Evolutionary conservation across 1,140 invertebrate genomes (phyloP).

Genomic region (Doryteuthis pealeii): DNA sequence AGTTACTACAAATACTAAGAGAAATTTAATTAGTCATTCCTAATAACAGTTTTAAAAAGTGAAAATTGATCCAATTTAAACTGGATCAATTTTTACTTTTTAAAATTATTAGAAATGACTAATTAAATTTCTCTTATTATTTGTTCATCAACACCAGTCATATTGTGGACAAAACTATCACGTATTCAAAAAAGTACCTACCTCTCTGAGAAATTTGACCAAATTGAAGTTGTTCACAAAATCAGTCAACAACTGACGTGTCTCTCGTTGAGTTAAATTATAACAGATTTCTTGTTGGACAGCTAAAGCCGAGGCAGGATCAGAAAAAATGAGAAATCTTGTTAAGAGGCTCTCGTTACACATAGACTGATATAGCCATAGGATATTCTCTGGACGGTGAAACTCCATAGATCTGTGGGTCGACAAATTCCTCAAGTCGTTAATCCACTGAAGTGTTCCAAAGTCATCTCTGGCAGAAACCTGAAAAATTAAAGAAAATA

Average conservation of each 20-base stretch:
- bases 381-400: background rate
- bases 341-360: conserved; percentile 25
- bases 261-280: conserved; percentile 26
- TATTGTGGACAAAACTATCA: no score
- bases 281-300: conserved; percentile 29
- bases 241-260: conserved; percentile 23
- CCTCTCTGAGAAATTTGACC: conserved; percentile 22
- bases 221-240: conserved; percentile 27
- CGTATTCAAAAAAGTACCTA: conserved; percentile 10
- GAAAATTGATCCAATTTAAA: no score
- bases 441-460: background rate
- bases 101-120: no score
- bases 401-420: background rate
- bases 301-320: conserved; percentile 18
- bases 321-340: conserved; percentile 26
- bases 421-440: background rate
- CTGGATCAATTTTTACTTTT: no score
- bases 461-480: background rate
- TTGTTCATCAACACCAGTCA: no score
- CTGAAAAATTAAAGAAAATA: conserved; percentile 4
- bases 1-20: no score
- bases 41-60: no score
- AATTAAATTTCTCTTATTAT: no score
- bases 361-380: background rate
- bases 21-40: no score